Conservation (phyloP, 2,888 invertebrate genomes). For the Entomobrya multifasciata region DNA sequence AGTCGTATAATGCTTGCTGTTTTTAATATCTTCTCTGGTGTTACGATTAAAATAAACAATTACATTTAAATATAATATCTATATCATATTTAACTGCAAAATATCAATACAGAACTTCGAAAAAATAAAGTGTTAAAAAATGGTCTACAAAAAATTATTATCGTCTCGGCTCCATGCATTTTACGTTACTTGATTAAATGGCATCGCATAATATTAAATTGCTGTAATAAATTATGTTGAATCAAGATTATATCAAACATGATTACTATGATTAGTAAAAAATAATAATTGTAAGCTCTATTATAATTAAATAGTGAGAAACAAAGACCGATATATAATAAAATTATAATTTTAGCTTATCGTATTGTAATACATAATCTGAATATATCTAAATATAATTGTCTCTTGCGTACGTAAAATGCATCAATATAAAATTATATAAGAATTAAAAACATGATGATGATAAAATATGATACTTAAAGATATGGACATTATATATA, state of each 20-base stretch:
- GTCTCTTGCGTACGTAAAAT: conserved; percentile 22
- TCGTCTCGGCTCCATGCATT: conserved; percentile 16
- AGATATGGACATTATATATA: conserved; percentile 44
- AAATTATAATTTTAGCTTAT: conserved; percentile 45
- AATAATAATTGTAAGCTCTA: not conserved
- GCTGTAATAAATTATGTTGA: not conserved
- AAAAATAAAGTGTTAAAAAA: not conserved
- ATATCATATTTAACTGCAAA: not conserved
- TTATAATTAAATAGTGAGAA: conserved; percentile 62
- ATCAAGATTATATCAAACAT: conserved; percentile 43
- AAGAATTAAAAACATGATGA: conserved; percentile 33
- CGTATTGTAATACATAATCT: conserved; percentile 15
- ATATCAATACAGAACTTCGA: not conserved
- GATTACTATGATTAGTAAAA: conserved; percentile 20
- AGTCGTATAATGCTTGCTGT: conserved; percentile 2
- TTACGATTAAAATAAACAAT: not conserved
- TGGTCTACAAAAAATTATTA: not conserved
- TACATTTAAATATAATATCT: not conserved
- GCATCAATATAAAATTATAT: conserved; percentile 14
- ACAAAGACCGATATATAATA: conserved; percentile 71
- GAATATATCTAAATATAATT: not conserved
- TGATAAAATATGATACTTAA: conserved; percentile 47
- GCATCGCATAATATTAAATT: conserved; percentile 29
- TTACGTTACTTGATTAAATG: not conserved
- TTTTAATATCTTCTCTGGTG: not conserved